Percentiles rank a stretch among this genome's conserved stretches.
These are phyloP conservation scores for Lasioglossum oenotherae DNA, from an alignment of 2,888 invertebrate species.

Conservation along the genomic window DNA sequence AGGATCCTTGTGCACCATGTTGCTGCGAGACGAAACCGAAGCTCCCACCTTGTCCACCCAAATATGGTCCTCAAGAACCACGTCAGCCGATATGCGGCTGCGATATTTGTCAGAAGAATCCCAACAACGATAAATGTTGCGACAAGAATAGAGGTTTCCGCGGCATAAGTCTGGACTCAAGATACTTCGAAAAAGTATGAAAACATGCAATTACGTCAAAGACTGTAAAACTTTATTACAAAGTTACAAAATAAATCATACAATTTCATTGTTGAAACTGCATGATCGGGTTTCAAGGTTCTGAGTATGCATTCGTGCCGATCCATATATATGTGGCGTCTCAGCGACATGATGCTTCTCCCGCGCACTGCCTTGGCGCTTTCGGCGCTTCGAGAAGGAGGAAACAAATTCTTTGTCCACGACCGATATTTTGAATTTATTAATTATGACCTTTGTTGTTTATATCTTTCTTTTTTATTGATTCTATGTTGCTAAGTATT, in stretches of 20 bases:
- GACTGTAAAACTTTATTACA: neutral
- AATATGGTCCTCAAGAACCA: conserved; percentile 28
- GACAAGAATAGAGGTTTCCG: conserved; percentile 38
- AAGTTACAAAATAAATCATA: neutral
- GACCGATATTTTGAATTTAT: too few species aligned
- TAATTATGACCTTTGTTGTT: too few species aligned
- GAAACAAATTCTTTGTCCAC: too few species aligned
- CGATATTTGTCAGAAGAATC: conserved; percentile 62
- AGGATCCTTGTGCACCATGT: conserved; percentile 71
- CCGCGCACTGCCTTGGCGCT: too few species aligned
- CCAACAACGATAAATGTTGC: conserved; percentile 58
- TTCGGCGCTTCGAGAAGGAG: too few species aligned
- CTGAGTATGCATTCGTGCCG: too few species aligned
- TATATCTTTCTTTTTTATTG: too few species aligned
- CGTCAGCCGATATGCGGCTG: conserved; percentile 64
- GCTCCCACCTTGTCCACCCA: conserved; percentile 63
- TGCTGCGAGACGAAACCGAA: conserved; percentile 59
- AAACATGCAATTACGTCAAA: neutral
- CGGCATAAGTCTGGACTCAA: conserved; percentile 22
- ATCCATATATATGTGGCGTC: neutral
- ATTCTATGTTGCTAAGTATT: too few species aligned
- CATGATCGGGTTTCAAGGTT: neutral
- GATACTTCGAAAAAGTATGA: conserved; percentile 54
- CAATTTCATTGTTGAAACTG: neutral
- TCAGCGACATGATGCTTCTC: too few species aligned